Evolutionary conservation across 2,797 vertebrate genomes (phyloP).

Genomic region (Menidia menidia): DNA sequence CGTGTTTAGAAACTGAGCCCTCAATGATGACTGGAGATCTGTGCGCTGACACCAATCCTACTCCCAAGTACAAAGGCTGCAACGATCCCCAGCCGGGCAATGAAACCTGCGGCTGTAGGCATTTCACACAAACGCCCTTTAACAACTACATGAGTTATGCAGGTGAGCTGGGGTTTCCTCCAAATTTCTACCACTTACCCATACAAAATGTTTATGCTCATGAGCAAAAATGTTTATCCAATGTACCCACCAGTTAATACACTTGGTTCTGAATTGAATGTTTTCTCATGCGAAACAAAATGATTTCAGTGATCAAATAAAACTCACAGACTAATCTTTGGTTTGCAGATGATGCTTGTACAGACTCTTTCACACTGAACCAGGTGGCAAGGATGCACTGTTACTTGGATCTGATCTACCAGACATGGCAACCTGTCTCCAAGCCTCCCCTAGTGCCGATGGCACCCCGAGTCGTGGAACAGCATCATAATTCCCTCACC

Average conservation of each 20-base stretch:
- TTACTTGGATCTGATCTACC: slow-evolving; percentile 96
- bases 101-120: slow-evolving; percentile 91
- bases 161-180: slow-evolving; percentile 80
- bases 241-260: neutral
- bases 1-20: slow-evolving; percentile 95
- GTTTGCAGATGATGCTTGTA: slow-evolving; percentile 93
- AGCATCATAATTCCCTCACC: slow-evolving; percentile 84
- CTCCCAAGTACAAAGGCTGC: slow-evolving; percentile 94
- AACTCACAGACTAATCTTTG: neutral
- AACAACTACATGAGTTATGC: slow-evolving; percentile 99
- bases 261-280: neutral
- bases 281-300: no score
- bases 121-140: slow-evolving; percentile 93
- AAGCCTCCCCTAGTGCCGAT: slow-evolving; percentile 92
- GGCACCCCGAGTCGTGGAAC: slow-evolving; percentile 91
- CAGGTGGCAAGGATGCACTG: slow-evolving; percentile 99
- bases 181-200: slow-evolving; percentile 18
- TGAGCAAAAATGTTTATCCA: slow-evolving; percentile 9
- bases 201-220: slow-evolving; percentile 16
- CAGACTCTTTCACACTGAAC: slow-evolving; percentile 96
- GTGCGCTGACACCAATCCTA: slow-evolving; percentile 96
- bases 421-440: slow-evolving; percentile 90
- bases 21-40: slow-evolving; percentile 98
- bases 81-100: slow-evolving; percentile 93
- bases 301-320: neutral